Evolutionary conservation across 53 echinoderm and acorn worm genomes (phyloP).

Genomic region (Crossaster papposus): DNA sequence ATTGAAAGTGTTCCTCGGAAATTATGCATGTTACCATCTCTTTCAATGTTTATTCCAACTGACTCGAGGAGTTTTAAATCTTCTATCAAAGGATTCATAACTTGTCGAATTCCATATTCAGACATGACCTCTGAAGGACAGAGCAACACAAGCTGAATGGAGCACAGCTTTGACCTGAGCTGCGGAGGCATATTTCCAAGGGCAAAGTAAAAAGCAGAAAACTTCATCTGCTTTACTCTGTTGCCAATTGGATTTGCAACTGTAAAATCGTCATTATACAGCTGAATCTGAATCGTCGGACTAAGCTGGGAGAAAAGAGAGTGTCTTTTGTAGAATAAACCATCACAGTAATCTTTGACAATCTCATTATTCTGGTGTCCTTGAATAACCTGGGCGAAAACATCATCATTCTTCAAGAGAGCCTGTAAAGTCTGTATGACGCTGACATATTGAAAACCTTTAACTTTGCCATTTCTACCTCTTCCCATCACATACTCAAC

Average conservation of each 20-base stretch:
- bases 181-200: constrained; percentile 62
- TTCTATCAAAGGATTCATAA: constrained; percentile 45
- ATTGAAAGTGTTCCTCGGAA: constrained; percentile 64
- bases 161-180: constrained; percentile 55
- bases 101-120: constrained; percentile 21
- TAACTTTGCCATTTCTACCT: constrained; percentile 4
- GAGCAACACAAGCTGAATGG: constrained; percentile 57
- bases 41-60: constrained; percentile 32
- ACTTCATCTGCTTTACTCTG: constrained; percentile 51
- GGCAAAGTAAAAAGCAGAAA: constrained; percentile 50
- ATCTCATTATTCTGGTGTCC: constrained; percentile 14
- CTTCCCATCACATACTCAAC: constrained; percentile 55
- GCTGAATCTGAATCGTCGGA: constrained; percentile 26
- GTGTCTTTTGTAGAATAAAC: constrained; percentile 6
- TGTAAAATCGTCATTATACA: constrained; percentile 61
- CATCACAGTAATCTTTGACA: constrained; percentile 58
- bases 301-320: constrained; percentile 20
- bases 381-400: constrained; percentile 47
- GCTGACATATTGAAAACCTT: constrained; percentile 56
- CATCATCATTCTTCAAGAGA: constrained; percentile 49
- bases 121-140: constrained; percentile 35
- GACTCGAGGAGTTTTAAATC: constrained; percentile 58
- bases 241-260: constrained; percentile 61
- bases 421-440: constrained; percentile 25
- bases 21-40: constrained; percentile 36